A percentile compares a stretch with the other conserved stretches of the same genome.
These are phyloP conservation scores for Scophthalmus maximus DNA, from an alignment of 2,113 vertebrate species.

Conservation along the genomic window DNA sequence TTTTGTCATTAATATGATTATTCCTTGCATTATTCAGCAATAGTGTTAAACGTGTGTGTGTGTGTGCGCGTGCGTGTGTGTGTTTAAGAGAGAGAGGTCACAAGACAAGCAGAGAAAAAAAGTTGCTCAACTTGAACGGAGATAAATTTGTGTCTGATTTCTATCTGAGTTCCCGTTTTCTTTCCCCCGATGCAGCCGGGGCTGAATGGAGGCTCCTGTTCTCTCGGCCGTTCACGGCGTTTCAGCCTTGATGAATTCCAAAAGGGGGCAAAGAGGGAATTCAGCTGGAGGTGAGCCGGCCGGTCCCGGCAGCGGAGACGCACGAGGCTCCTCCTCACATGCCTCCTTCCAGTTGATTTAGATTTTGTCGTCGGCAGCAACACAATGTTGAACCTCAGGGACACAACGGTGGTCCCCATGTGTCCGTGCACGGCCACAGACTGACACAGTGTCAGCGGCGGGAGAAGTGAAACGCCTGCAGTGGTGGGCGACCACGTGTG, in stretches of 20 bases:
- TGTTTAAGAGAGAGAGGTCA: slow-evolving; percentile 38
- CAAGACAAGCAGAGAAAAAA: slow-evolving; percentile 47
- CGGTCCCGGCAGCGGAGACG: slow-evolving; percentile 11
- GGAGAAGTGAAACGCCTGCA: neutral
- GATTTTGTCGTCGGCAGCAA: slow-evolving; percentile 42
- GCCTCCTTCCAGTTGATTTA: no score
- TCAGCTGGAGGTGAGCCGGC: slow-evolving; percentile 53
- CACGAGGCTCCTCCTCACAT: slow-evolving; percentile 59
- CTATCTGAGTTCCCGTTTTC: slow-evolving; percentile 32
- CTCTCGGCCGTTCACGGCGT: slow-evolving; percentile 16
- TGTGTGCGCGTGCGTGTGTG: neutral
- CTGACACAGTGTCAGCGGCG: neutral
- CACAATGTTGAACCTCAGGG: slow-evolving; percentile 16
- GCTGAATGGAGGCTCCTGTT: slow-evolving; percentile 62
- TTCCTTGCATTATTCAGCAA: no score
- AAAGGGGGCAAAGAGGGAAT: slow-evolving; percentile 31
- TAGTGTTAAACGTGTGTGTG: no score
- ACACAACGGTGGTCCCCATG: no score
- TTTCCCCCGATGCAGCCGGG: neutral
- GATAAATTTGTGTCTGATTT: slow-evolving; percentile 47
- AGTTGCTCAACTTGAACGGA: slow-evolving; percentile 32
- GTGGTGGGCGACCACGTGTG: no score
- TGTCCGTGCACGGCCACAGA: neutral
- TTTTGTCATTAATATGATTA: no score
- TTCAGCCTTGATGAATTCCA: slow-evolving; percentile 41